Percentiles rank a stretch among this genome's conserved stretches.
phyloP scores from a whole-genome alignment of 2,113 vertebrate species.

The Emberiza fucata region DNA sequence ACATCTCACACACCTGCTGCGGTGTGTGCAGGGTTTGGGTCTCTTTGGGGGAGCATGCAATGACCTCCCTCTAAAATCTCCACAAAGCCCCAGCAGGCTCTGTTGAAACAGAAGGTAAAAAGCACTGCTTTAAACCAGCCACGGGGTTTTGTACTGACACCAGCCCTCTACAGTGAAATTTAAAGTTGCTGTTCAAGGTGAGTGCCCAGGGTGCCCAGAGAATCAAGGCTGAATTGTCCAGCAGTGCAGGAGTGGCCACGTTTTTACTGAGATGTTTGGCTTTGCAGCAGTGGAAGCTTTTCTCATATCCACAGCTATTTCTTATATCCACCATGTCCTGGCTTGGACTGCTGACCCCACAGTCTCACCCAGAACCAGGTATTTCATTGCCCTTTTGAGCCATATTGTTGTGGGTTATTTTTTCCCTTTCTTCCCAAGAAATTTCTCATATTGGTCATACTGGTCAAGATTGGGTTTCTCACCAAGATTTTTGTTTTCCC shows the following conservation, averaged over 20 bases:
- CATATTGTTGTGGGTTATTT: neutral
- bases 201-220: neutral
- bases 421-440: neutral
- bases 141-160: rapidly evolving
- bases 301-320: neutral
- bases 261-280: neutral
- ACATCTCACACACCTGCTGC: neutral
- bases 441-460: neutral
- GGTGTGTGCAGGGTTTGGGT: rapidly evolving
- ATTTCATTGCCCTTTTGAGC: neutral
- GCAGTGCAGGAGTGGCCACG: neutral
- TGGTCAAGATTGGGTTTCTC: neutral
- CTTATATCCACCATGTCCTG: rapidly evolving
- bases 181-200: neutral
- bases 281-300: neutral
- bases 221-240: neutral
- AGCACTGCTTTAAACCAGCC: neutral
- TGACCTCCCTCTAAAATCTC: neutral
- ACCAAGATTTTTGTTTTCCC: neutral
- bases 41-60: neutral
- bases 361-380: neutral
- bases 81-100: neutral
- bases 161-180: neutral
- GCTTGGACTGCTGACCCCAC: neutral
- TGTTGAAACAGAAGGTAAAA: neutral